Evolutionary conservation across 1,140 invertebrate genomes (phyloP), one percentile per base, ranked within the genome.

Genomic region (Marisa cornuarietis): DNA sequence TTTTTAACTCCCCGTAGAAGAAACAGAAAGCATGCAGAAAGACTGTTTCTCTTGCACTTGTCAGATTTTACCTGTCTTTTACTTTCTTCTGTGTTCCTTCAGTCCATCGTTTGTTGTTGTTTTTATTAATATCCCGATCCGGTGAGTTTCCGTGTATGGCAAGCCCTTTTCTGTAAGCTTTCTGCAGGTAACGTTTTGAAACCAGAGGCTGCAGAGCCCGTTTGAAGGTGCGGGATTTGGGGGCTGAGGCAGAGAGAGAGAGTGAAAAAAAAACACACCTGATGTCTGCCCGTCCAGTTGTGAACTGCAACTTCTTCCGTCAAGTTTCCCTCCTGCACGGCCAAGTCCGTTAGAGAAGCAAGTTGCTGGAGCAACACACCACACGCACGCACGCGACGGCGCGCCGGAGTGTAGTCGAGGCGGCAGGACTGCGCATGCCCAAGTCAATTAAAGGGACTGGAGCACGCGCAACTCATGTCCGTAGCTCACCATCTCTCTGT

Each of bases 391-490:
- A 68, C 42, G 52, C 69, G 74, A 52, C 52, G 54, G 54, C 11
- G 72, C 0, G 96, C 94, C 89, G 94, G 94, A 7, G 96, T 71
- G 88, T 88, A 89, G 83, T 18, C 86, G 81, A 31, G 24, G 83
- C 81, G 26, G 86, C 80, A 75, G 85, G 81, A 62, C 83, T 81
- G 85, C 69, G 65, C 85, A 76, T 83, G 83, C 85, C 95, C 74
- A 77, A 62, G 74, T 79, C 61, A 79, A 77, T 72, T 74, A 83
- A 83, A 73, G 71, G 51, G 72, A 75, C 68, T 77, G 78, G n/a
- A 78, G 76, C 72, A 81, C 69, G 63, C 61, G 26, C 31, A 42
- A 68, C 31, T 68, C n/a, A 68, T 68, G n/a, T 68, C 66, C 31
- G n/a, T 68, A 24, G 13, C 66, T 68, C 14, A 13, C 75, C 26